Evolutionary conservation across 2,113 vertebrate genomes (phyloP).

Genomic region (Athene noctua): DNA sequence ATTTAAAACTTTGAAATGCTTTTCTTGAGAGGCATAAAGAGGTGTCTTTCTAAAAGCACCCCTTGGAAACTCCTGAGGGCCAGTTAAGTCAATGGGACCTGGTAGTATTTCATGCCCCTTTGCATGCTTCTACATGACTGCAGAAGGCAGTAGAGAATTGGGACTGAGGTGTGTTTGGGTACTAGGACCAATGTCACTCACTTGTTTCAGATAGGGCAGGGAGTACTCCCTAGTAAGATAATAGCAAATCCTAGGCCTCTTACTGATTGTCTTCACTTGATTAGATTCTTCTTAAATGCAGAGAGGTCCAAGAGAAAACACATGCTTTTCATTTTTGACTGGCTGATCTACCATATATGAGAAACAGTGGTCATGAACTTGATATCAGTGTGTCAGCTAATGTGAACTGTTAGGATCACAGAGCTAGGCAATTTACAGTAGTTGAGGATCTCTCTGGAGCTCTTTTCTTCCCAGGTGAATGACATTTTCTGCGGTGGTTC

Average conservation of each 20-base stretch:
- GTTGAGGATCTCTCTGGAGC: not conserved
- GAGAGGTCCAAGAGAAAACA: not conserved
- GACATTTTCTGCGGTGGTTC: not conserved
- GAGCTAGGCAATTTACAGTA: not conserved
- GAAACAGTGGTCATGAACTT: not conserved
- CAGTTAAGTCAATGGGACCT: not conserved
- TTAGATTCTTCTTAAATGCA: not conserved
- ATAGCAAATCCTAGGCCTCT: not conserved
- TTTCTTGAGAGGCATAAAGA: not conserved
- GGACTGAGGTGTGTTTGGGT: not conserved
- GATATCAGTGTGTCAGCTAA: not conserved
- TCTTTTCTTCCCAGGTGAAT: not conserved
- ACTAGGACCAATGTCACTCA: not conserved
- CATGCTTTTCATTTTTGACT: not conserved
- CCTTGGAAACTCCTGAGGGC: not conserved
- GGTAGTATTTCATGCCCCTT: not conserved
- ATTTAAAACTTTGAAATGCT: not conserved
- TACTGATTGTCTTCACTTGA: not conserved
- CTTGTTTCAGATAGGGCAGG: not conserved
- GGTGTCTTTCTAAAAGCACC: not conserved
- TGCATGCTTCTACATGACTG: not conserved
- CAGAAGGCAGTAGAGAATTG: not conserved
- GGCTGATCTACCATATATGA: not conserved
- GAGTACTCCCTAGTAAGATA: not conserved
- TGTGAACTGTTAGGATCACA: not conserved